phyloP scores from a whole-genome alignment of 2,797 vertebrate species.

The Sebastes cheni region DNA sequence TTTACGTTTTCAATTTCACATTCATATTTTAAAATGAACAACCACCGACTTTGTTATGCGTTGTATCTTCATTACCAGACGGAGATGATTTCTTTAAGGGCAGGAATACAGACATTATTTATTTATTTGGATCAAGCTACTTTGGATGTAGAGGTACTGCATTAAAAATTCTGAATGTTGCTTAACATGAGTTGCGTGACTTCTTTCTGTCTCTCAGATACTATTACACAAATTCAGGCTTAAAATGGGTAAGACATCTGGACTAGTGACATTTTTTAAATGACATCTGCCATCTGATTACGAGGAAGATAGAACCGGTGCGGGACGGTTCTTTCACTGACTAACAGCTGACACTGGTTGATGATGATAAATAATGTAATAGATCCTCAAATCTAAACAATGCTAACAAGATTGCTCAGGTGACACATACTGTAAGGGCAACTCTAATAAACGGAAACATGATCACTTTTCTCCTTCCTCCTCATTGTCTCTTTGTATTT shows the following conservation, averaged over 20 bases:
- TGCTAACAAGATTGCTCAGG: slow-evolving; percentile 22
- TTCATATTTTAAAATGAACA: neutral
- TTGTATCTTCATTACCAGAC: neutral
- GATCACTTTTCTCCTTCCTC: neutral
- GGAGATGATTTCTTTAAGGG: neutral
- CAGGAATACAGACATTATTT: neutral
- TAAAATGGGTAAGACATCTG: slow-evolving; percentile 35
- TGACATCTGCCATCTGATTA: slow-evolving; percentile 40
- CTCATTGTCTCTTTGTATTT: neutral
- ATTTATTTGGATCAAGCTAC: neutral
- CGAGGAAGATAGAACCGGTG: neutral
- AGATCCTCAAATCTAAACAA: slow-evolving; percentile 30
- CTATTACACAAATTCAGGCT: neutral
- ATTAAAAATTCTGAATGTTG: neutral
- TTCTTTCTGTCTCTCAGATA: slow-evolving; percentile 3
- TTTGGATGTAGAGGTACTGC: neutral
- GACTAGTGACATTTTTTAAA: slow-evolving; percentile 66
- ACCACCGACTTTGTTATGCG: neutral
- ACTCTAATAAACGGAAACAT: slow-evolving; percentile 19
- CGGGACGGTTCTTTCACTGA: slow-evolving; percentile 1
- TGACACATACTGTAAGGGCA: slow-evolving; percentile 7
- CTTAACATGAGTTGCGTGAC: neutral
- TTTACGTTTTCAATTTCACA: neutral
- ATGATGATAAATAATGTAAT: slow-evolving; percentile 30
- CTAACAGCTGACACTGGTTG: slow-evolving; percentile 54